Percentiles rank a stretch among this genome's conserved stretches.
These are phyloP conservation scores for Dynastes tityus DNA, from an alignment of 2,888 invertebrate species.

Conservation along the genomic window DNA sequence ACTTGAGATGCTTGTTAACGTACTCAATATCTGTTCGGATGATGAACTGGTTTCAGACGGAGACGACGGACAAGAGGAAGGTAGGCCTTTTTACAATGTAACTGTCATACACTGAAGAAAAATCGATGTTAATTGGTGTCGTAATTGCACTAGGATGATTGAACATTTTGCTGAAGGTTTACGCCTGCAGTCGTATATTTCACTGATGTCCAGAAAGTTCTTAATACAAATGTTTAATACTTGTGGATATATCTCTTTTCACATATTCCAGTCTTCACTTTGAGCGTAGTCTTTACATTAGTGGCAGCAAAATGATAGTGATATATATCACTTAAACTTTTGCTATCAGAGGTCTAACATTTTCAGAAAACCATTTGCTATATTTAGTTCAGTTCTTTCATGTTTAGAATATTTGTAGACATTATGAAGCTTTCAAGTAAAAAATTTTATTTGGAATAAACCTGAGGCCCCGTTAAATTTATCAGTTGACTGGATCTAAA, in stretches of 20 bases:
- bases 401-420: no score
- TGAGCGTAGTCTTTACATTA: no score
- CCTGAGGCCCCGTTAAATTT: slow-evolving; percentile 8
- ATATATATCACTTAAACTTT: no score
- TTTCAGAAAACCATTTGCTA: no score
- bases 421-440: neutral
- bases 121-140: slow-evolving; percentile 38
- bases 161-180: slow-evolving; percentile 5
- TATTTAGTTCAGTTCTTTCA: no score
- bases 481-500: neutral
- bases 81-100: slow-evolving; percentile 71
- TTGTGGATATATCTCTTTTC: no score
- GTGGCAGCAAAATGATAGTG: no score
- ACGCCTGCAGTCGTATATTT: no score
- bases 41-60: slow-evolving; percentile 98
- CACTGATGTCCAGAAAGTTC: no score
- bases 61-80: slow-evolving; percentile 98
- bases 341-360: no score
- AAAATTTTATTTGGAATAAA: slow-evolving; percentile 5
- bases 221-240: no score
- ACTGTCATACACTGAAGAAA: neutral
- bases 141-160: slow-evolving; percentile 31
- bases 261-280: no score
- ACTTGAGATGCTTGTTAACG: slow-evolving; percentile 99
- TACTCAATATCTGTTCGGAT: slow-evolving; percentile 99